Evolutionary conservation across 2,888 invertebrate genomes (phyloP), one percentile per base, ranked within the genome.

Genomic region (Timandra comae): DNA sequence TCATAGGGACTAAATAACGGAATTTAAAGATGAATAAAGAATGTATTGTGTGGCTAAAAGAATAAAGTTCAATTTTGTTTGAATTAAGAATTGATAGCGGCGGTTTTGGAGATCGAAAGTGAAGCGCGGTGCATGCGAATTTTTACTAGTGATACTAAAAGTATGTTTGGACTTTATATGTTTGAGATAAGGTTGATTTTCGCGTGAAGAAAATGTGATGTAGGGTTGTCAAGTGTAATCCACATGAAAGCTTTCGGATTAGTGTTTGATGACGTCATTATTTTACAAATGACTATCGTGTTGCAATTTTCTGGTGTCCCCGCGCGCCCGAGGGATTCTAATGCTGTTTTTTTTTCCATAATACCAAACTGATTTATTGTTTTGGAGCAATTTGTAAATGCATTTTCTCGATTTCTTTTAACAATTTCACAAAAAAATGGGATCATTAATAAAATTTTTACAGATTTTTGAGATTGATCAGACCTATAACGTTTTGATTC

Each of bases 191-290:
- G 52, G 59, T 57, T 45, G 13, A 50, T 30, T 19, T 20, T 1
- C 12, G 19, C 27, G 44, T 9, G 2, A 1, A n/a, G 30, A 2
- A 22, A 35, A 12, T 22, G 41, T 27, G 30, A 12, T 7, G 4
- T 28, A 43, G 49, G 35, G 30, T 56, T 63, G 62, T 65, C 43
- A 39, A 49, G 41, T 66, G 71, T 80, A 85, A 85, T 85, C 81
- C 84, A 80, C 81, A 82, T 80, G 84, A 85, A 85, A 85, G 85
- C 85, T 80, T 78, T 75, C 55, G 78, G 82, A 85, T 85, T 85
- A 85, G 84, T 79, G 80, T 85, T 84, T 85, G 84, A 84, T 85
- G 85, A 84, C 80, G 70, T 85, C 85, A 85, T 85, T 85, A 85
- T 82, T 82, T 78, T 71, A 64, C 71, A 68, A 77, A 84, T 77